Percentiles rank a stretch among this genome's conserved stretches.
Conservation (phyloP, 2,888 invertebrate genomes). For the Napeogenes sylphis region DNA sequence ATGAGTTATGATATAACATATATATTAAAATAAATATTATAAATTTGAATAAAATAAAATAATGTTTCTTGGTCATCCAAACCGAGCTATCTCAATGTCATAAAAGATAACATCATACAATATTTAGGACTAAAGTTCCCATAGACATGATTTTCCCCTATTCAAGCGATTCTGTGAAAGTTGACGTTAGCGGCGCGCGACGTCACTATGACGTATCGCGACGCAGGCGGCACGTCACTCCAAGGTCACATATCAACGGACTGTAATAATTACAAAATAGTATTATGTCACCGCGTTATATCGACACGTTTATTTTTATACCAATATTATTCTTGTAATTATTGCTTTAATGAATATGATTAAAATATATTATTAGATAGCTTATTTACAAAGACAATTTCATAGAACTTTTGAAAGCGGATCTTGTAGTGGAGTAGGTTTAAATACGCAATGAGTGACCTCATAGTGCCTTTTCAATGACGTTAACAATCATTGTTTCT, state of each 20-base stretch:
- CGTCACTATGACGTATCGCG: constrained; percentile 36
- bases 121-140: no score
- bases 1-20: no score
- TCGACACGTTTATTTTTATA: constrained; percentile 29
- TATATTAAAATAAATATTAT: no score
- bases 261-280: constrained; percentile 45
- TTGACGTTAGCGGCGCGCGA: constrained; percentile 24
- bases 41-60: no score
- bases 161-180: constrained; percentile 38
- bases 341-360: constrained; percentile 1
- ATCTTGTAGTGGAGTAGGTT: constrained; percentile 22
- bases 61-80: no score
- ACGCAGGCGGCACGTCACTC: constrained; percentile 34
- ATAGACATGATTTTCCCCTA: no score
- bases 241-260: constrained; percentile 50
- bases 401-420: constrained; percentile 17
- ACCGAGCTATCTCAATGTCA: no score
- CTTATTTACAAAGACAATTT: constrained; percentile 7
- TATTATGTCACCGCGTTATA: constrained; percentile 49
- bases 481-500: constrained; percentile 26
- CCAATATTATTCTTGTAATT: constrained; percentile 13
- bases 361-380: constrained; percentile 9
- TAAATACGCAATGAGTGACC: constrained; percentile 30
- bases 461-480: constrained; percentile 26
- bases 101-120: no score